Evolutionary conservation across 1,140 invertebrate genomes (phyloP).

Genomic region (Brachystomella parvula): DNA sequence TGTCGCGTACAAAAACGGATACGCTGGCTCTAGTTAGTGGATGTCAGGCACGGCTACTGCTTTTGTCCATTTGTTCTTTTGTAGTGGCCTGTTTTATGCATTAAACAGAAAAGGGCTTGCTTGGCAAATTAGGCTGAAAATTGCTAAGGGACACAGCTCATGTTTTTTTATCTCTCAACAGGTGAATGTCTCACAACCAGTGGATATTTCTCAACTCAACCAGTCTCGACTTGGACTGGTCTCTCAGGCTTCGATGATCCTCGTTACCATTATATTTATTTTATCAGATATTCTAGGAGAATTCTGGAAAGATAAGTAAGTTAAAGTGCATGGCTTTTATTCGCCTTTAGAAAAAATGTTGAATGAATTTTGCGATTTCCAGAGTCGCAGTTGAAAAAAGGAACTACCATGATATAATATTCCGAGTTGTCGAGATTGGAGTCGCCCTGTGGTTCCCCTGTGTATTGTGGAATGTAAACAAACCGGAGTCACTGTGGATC

Average conservation of each 20-base stretch:
- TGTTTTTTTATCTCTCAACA: constrained; percentile 20
- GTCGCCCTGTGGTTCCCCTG: constrained; percentile 91
- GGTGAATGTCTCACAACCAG: constrained; percentile 39
- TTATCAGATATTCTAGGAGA: constrained; percentile 80
- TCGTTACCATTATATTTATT: constrained; percentile 77
- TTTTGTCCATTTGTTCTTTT: not conserved
- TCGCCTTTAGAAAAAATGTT: not conserved
- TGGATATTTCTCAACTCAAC: constrained; percentile 80
- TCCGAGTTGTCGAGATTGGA: constrained; percentile 84
- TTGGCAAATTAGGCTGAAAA: not conserved
- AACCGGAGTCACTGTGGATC: constrained; percentile 87
- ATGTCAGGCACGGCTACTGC: constrained; percentile 32
- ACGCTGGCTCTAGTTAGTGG: constrained; percentile 37
- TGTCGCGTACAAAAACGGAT: constrained; percentile 27
- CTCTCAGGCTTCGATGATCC: constrained; percentile 74
- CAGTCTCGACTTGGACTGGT: constrained; percentile 79
- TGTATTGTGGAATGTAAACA: constrained; percentile 86
- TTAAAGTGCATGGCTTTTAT: constrained; percentile 19
- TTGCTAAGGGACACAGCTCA: not conserved
- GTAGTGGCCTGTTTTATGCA: not conserved
- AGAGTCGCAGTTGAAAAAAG: constrained; percentile 78
- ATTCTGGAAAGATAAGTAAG: constrained; percentile 83
- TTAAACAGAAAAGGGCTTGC: not conserved
- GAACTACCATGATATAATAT: constrained; percentile 85
- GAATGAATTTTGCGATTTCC: constrained; percentile 19